These are phyloP conservation scores for Drosophila funebris DNA, from an alignment of 1,140 invertebrate genomes.

Conservation along the genomic window DNA sequence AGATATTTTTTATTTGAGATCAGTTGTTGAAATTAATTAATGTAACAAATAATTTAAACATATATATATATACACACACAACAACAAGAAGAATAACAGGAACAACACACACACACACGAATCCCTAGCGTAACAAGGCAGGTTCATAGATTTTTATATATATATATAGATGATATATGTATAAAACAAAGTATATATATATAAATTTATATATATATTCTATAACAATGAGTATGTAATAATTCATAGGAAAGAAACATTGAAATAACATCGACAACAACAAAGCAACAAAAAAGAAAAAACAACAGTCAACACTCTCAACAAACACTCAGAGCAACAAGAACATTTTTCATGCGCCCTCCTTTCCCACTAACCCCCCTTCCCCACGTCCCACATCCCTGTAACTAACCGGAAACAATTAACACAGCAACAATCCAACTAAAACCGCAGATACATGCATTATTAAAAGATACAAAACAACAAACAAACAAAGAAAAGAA, in stretches of 20 bases:
- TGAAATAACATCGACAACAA: constrained; percentile 16
- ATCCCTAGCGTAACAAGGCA: constrained; percentile 68
- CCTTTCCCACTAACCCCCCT: constrained; percentile 11
- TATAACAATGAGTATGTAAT: constrained; percentile 72
- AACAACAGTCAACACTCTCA: constrained; percentile 48
- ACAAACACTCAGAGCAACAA: constrained; percentile 41
- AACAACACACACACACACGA: constrained; percentile 6
- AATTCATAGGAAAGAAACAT: constrained; percentile 17
- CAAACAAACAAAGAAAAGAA: constrained; percentile 1
- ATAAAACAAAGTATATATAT: constrained; percentile 24
- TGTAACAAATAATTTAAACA: constrained; percentile 69
- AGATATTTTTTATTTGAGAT: constrained; percentile 68
- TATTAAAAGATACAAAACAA: constrained; percentile 49
- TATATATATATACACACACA: constrained; percentile 14
- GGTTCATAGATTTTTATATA: constrained; percentile 60
- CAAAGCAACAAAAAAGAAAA: constrained; percentile 34
- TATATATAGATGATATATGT: constrained; percentile 37
- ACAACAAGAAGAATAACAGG: no score
- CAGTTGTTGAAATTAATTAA: constrained; percentile 82
- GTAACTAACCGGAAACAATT: constrained; percentile 55
- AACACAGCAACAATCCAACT: constrained; percentile 36
- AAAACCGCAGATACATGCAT: constrained; percentile 51
- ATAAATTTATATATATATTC: constrained; percentile 62
- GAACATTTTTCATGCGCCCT: constrained; percentile 64
- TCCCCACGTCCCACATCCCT: constrained; percentile 11